Evolutionary conservation across 35 echinoderm and acorn worm species (phyloP).

Genomic region (Lytechinus variegatus): DNA sequence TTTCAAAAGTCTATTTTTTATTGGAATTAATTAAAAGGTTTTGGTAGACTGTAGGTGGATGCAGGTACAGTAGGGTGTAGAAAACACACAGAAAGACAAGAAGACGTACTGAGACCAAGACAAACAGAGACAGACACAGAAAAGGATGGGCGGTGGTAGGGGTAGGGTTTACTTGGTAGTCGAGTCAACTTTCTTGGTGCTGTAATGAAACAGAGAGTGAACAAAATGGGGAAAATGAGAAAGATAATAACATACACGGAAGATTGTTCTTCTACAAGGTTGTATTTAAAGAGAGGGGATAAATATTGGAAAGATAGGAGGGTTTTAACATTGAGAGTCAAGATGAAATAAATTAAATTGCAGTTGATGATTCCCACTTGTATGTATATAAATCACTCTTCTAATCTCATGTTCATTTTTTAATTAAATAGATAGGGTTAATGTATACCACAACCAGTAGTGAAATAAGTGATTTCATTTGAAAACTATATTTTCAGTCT

Average conservation of each 20-base stretch:
- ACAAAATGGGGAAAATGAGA: background rate
- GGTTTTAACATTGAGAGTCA: background rate
- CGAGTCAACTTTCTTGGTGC: slow-evolving; percentile 29
- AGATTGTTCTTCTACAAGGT: background rate
- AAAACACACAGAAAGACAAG: background rate
- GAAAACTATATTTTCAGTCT: no score
- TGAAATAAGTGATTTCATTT: no score
- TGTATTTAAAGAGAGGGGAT: background rate
- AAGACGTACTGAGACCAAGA: background rate
- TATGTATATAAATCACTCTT: no score
- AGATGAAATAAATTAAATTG: background rate
- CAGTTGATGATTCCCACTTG: background rate
- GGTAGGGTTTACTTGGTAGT: slow-evolving; percentile 44
- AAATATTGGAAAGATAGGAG: background rate
- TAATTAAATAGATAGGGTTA: no score
- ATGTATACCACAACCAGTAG: no score
- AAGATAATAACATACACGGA: background rate
- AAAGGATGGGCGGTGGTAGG: background rate
- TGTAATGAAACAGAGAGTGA: background rate
- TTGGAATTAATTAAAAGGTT: background rate
- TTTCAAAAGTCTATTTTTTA: background rate
- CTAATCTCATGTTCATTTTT: no score
- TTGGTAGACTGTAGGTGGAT: background rate
- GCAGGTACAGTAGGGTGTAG: background rate
- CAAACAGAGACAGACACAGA: slow-evolving; percentile 20